Percentiles rank a stretch among this genome's conserved stretches.
phyloP scores from a whole-genome alignment of 2,888 invertebrate genomes.

The Dysmachus trigonus region DNA sequence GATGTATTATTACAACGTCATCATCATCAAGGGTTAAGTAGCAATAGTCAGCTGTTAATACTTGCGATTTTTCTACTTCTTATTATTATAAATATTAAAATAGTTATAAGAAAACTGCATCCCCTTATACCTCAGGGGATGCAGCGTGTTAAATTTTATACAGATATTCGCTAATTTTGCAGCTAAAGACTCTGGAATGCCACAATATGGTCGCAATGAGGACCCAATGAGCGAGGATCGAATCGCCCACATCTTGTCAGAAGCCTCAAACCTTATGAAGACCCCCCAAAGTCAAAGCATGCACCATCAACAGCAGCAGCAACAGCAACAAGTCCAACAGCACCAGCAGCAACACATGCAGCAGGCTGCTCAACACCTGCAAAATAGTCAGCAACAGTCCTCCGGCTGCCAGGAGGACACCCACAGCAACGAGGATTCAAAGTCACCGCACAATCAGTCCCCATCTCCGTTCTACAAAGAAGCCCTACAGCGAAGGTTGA shows the following conservation, averaged over 20 bases:
- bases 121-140: constrained; percentile 10
- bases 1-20: too few species aligned
- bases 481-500: constrained; percentile 76
- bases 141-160: constrained; percentile 45
- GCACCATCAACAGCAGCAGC: constrained; percentile 55
- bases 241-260: constrained; percentile 90
- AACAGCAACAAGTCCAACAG: constrained; percentile 67
- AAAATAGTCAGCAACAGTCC: constrained; percentile 58
- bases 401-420: constrained; percentile 73
- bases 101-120: neutral
- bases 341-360: constrained; percentile 70
- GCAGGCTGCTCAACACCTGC: constrained; percentile 67
- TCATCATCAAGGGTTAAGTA: too few species aligned
- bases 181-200: constrained; percentile 76
- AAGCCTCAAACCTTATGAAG: constrained; percentile 92
- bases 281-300: constrained; percentile 63
- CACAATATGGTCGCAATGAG: constrained; percentile 80
- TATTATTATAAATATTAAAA: neutral
- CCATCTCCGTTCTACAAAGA: constrained; percentile 83
- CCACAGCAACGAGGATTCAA: constrained; percentile 83
- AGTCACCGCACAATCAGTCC: constrained; percentile 81
- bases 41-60: neutral
- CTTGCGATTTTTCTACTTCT: neutral
- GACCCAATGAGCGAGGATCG: constrained; percentile 88
- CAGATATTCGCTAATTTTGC: constrained; percentile 49